These are phyloP conservation scores for Neogale vison DNA, from an alignment of 2,113 vertebrate genomes.

Conservation along the genomic window DNA sequence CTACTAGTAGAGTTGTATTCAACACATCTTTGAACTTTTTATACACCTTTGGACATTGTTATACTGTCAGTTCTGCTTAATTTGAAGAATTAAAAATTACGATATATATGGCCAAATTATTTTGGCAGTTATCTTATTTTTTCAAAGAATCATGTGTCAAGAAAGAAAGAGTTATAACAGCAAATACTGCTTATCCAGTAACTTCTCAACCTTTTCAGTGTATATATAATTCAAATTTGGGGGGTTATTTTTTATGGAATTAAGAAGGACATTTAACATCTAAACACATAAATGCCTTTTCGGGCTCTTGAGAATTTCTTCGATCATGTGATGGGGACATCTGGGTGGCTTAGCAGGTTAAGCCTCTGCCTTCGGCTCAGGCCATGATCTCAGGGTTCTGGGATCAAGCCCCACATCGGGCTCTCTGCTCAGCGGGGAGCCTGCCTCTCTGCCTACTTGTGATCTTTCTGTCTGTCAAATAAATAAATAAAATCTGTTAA, in stretches of 20 bases:
- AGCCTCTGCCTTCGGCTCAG: no score
- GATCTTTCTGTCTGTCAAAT: no score
- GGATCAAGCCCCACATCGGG: no score
- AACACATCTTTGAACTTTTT: conserved; percentile 35
- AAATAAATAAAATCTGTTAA: no score
- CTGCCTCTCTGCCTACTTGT: no score
- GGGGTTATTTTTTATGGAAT: conserved; percentile 22
- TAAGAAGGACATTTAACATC: conserved; percentile 31
- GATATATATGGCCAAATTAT: background rate
- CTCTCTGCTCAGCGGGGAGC: no score
- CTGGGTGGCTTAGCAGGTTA: no score
- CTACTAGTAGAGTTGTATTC: background rate
- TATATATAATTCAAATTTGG: background rate
- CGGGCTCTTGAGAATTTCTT: conserved; percentile 32
- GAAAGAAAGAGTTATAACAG: background rate
- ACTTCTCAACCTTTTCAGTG: background rate
- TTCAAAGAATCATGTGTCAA: conserved; percentile 5
- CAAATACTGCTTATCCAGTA: background rate
- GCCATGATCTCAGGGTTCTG: no score
- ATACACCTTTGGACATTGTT: conserved; percentile 1
- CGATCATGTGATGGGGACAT: background rate
- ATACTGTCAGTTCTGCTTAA: background rate
- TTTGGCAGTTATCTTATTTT: background rate
- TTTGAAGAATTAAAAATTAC: conserved; percentile 36
- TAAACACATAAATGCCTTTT: conserved; percentile 6